Evolutionary conservation across 2,797 vertebrate species (phyloP), one percentile per base, ranked within the genome.

Genomic region (Esox lucius): DNA sequence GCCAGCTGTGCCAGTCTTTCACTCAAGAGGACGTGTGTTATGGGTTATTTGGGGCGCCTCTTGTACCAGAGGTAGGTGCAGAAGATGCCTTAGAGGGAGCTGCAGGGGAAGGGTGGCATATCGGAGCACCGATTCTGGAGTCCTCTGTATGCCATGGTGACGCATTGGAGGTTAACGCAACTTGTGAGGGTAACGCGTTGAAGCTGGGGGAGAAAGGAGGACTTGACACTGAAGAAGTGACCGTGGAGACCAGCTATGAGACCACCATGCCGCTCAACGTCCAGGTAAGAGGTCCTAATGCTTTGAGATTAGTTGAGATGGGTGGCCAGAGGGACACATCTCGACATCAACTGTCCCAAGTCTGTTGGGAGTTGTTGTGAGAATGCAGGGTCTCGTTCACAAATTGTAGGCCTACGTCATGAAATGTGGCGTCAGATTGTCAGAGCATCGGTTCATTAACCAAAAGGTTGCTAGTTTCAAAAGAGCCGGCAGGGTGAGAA

Each of bases 231-330:
- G 9, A 64, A 13, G 68, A 16, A 28, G 15, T 9, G 11, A n/a
- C 22, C 0, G 51, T 70, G 13, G 69, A 70, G 49, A 70, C 26
- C 0, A 70, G 69, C 69, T 70, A 70, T 26, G 83, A 91, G 19
- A 70, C 53, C 1, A 73, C 81, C 0, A 67, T 84, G 22, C 87
- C 87, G 9, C 82, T 89, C 1, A 70, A 78, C 15, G 86, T 89
- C 0, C 74, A 89, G 81, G 90, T 91, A 42, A 76, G 33, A 76
- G 42, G 17, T 49, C 31, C 56, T 24, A 22, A 59, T 22, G 56
- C 22, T 31, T 31, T 31, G 28, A 31, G 28, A 31, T 31, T 1
- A 1, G 28, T 31, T 31, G 28, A 31, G 28, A 31, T 31, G 31
- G 28, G 28, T 31, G 28, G 28, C 28, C 28, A 31, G 28, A 31